These are phyloP conservation scores for Sminthurides aquaticus DNA, from an alignment of 2,888 invertebrate species.

Conservation along the genomic window DNA sequence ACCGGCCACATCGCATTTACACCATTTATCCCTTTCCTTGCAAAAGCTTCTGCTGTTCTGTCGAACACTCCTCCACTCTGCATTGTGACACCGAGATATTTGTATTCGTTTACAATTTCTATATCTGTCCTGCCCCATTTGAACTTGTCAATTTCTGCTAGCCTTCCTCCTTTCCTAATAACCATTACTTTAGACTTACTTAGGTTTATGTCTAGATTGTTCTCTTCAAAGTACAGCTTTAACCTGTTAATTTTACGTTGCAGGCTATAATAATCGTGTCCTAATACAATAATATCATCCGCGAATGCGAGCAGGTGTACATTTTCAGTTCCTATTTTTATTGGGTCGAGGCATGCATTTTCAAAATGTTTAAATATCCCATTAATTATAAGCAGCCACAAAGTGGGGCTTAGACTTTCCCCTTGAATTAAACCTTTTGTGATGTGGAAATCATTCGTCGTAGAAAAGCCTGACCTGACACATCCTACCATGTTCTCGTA, in stretches of 20 bases:
- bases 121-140: background rate
- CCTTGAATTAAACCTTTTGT: background rate
- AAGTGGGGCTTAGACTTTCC: background rate
- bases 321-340: background rate
- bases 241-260: constrained; percentile 1
- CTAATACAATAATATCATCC: background rate
- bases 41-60: background rate
- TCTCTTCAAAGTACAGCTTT: background rate
- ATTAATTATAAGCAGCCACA: background rate
- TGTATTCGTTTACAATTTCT: background rate
- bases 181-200: constrained; percentile 1
- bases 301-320: background rate
- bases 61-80: background rate
- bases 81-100: background rate
- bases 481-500: background rate
- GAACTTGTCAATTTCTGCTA: background rate
- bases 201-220: background rate
- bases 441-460: background rate
- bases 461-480: background rate
- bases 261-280: background rate
- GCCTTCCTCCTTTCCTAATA: background rate
- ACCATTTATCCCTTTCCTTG: background rate
- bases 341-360: background rate
- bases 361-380: background rate
- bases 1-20: background rate